These are phyloP conservation scores for Caenorhabditis angaria DNA, from an alignment of 2,888 invertebrate species.

Conservation along the genomic window DNA sequence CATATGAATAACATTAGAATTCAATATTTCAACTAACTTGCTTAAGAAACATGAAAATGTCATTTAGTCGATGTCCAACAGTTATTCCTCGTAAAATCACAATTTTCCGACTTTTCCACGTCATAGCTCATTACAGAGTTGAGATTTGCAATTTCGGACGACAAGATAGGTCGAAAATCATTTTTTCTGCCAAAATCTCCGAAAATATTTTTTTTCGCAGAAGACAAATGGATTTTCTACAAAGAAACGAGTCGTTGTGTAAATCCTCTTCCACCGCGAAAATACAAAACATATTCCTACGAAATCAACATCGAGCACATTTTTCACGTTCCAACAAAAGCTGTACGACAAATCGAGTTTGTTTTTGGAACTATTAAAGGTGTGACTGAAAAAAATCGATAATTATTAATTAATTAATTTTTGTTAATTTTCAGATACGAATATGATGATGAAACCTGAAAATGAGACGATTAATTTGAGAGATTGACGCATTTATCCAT, in stretches of 20 bases:
- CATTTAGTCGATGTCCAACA: too few species aligned
- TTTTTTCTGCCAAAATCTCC: not conserved
- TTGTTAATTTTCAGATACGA: conserved; percentile 10
- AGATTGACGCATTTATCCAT: not conserved
- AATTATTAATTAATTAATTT: not conserved
- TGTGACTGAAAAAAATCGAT: too few species aligned
- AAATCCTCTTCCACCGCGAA: not conserved
- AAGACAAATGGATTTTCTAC: not conserved
- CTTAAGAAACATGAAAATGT: too few species aligned
- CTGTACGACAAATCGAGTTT: conserved; percentile 5
- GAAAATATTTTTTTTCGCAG: not conserved
- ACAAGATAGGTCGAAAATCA: not conserved
- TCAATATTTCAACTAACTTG: too few species aligned
- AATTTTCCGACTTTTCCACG: too few species aligned
- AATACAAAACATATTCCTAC: not conserved
- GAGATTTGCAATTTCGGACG: too few species aligned
- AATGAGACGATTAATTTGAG: not conserved
- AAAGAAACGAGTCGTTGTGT: not conserved
- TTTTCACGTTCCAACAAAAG: conserved; percentile 9
- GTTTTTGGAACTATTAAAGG: not conserved
- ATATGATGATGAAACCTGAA: not conserved
- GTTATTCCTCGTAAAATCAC: too few species aligned
- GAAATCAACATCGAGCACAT: not conserved
- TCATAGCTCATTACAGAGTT: too few species aligned
- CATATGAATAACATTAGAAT: too few species aligned